Evolutionary conservation across 2,797 vertebrate species (phyloP).

Genomic region (Lagorchestes hirsutus): DNA sequence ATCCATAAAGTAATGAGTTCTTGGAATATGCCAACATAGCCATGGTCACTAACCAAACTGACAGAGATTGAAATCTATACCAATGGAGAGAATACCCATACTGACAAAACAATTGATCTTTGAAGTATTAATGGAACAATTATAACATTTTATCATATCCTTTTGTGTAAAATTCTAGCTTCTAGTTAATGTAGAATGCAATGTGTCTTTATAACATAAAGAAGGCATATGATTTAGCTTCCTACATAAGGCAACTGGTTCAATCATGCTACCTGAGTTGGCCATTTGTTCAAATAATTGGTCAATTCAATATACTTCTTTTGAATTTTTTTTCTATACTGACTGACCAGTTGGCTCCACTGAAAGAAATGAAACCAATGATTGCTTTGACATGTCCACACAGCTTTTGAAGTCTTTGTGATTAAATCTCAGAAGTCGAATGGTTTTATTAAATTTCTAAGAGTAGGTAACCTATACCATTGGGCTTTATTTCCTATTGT

Average conservation of each 20-base stretch:
- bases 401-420: neutral
- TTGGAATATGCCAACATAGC: neutral
- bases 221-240: constrained; percentile 11
- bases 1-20: neutral
- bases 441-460: constrained; percentile 29
- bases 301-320: neutral
- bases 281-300: neutral
- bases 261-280: neutral
- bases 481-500: neutral
- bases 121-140: neutral
- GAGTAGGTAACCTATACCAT: neutral
- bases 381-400: neutral
- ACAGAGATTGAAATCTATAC: neutral
- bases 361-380: neutral
- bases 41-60: neutral
- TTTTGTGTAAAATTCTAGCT: neutral
- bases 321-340: neutral
- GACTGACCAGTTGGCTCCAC: neutral
- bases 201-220: neutral
- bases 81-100: neutral
- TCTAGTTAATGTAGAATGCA: neutral
- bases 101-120: neutral
- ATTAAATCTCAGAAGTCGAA: constrained; percentile 18
- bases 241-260: neutral
- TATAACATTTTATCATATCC: constrained; percentile 32